A percentile compares a stretch with the other conserved stretches of the same genome.
phyloP scores from a whole-genome alignment of 2,888 invertebrate species.

The Polyploca ridens region DNA sequence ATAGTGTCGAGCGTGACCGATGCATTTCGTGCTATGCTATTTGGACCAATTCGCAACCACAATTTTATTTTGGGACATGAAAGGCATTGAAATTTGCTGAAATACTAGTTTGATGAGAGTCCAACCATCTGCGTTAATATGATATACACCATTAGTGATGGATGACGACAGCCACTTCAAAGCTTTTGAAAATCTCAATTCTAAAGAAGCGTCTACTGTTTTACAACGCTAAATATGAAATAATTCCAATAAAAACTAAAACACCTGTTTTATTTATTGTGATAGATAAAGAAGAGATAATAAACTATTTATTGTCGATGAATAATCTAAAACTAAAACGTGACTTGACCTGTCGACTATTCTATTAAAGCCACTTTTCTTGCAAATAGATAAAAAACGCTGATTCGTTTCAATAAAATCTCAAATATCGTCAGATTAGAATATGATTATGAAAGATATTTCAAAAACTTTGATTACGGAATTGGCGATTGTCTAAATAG shows the following conservation, averaged over 20 bases:
- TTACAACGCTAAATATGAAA: too few relatives aligned
- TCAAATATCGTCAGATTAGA: too few relatives aligned
- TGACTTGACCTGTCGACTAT: background rate
- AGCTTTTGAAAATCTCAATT: background rate
- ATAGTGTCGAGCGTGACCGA: slow-evolving; percentile 40
- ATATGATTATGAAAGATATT: too few relatives aligned
- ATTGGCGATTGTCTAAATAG: too few relatives aligned
- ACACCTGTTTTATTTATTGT: too few relatives aligned
- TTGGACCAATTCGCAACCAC: slow-evolving; percentile 15
- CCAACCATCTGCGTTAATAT: background rate
- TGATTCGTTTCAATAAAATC: background rate
- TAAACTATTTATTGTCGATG: background rate
- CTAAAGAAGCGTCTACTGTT: background rate
- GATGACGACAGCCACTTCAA: too few relatives aligned
- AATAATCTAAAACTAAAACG: background rate
- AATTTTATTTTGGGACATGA: slow-evolving; percentile 1
- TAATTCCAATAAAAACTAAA: too few relatives aligned
- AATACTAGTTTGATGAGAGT: background rate
- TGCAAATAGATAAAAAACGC: background rate
- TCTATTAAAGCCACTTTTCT: background rate
- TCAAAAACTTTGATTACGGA: too few relatives aligned
- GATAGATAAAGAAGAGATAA: too few relatives aligned
- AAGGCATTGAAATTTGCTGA: background rate
- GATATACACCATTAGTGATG: background rate
- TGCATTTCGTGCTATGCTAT: slow-evolving; percentile 38